A percentile compares a stretch with the other conserved stretches of the same genome.
Conservation (phyloP, 2,113 vertebrate species). For the Cephalopholis sonnerati region DNA sequence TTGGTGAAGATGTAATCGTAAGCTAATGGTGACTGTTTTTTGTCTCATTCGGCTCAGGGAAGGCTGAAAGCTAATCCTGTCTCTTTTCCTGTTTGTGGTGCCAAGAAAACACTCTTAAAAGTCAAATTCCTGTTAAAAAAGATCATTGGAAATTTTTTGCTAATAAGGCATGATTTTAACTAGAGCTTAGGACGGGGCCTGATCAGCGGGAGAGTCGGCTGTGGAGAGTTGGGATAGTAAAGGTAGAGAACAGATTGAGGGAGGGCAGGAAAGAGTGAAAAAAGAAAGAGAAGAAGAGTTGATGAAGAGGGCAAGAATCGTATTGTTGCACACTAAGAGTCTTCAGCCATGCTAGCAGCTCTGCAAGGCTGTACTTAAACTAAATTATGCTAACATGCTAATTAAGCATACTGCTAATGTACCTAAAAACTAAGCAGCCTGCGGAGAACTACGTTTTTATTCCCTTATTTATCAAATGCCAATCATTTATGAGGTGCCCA, state of each 20-base stretch:
- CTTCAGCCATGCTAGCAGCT: not conserved
- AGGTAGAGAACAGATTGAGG: not conserved
- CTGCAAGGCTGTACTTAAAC: not conserved
- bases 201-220: conserved; percentile 17
- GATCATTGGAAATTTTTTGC: conserved; percentile 51
- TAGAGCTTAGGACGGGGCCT: not conserved
- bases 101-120: conserved; percentile 52
- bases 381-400: not conserved
- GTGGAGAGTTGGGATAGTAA: not conserved
- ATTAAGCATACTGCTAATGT: not conserved
- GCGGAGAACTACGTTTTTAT: not conserved
- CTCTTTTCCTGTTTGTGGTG: not conserved
- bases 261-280: not conserved
- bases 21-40: not conserved
- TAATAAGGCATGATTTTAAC: conserved; percentile 64
- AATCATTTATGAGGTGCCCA: not conserved
- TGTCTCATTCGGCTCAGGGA: conserved; percentile 4
- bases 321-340: not conserved
- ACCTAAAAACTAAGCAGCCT: not conserved
- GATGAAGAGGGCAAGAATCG: not conserved
- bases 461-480: not conserved
- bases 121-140: conserved; percentile 61
- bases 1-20: conserved; percentile 13
- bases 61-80: conserved; percentile 10
- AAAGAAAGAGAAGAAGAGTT: not conserved